phyloP scores from a whole-genome alignment of 2,888 invertebrate species.

The Himalopsyche tibetana region DNA sequence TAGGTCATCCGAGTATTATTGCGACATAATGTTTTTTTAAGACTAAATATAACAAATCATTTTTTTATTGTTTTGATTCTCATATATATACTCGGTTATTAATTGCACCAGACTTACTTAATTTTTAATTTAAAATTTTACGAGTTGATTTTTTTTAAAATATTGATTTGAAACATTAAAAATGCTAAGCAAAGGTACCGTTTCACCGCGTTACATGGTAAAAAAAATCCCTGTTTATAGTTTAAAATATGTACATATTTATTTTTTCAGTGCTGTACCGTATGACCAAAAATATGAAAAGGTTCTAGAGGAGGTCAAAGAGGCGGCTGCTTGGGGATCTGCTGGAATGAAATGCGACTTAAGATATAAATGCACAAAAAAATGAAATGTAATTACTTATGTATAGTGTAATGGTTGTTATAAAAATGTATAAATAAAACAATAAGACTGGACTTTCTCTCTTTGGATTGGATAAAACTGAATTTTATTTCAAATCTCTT shows the following conservation, averaged over 20 bases:
- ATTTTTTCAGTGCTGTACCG: conserved; percentile 74
- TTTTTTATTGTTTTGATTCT: too few relatives aligned
- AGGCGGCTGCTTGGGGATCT: conserved; percentile 82
- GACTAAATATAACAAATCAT: too few relatives aligned
- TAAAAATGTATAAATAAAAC: conserved; percentile 36
- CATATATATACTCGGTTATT: too few relatives aligned
- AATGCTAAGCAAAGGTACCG: too few relatives aligned
- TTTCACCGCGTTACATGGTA: too few relatives aligned
- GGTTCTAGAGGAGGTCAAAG: conserved; percentile 80
- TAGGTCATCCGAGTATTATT: neutral
- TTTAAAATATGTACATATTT: conserved; percentile 32
- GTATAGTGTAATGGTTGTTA: neutral
- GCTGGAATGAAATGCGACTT: conserved; percentile 78
- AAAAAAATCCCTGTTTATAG: neutral
- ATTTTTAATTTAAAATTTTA: too few relatives aligned
- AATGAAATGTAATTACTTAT: conserved; percentile 37
- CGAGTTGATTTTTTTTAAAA: too few relatives aligned
- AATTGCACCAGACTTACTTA: too few relatives aligned
- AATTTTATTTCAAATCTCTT: neutral
- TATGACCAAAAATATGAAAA: conserved; percentile 80
- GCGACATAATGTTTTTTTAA: too few relatives aligned
- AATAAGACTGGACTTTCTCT: conserved; percentile 32
- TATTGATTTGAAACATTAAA: too few relatives aligned
- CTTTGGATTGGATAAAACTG: neutral
- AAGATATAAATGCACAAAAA: conserved; percentile 73